Percentiles rank a stretch among this genome's conserved stretches.
Evolutionary conservation across 2,113 vertebrate genomes (phyloP).

Genomic region (Neomonachus schauinslandi): DNA sequence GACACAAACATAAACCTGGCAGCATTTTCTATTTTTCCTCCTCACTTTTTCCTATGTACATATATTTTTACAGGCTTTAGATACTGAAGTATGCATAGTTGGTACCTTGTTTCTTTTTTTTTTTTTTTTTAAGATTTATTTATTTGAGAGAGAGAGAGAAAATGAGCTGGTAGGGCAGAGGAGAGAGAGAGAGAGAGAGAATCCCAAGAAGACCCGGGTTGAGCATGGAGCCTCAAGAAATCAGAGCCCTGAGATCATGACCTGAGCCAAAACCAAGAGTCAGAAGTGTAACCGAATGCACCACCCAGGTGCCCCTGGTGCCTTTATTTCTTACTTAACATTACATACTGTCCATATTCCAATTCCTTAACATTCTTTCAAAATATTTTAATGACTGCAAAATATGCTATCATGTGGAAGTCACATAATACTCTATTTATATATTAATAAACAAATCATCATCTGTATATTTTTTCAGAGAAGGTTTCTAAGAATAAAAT

Average conservation of each 20-base stretch:
- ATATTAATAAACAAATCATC: not conserved
- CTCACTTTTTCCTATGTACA: not conserved
- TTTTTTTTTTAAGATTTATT: not conserved
- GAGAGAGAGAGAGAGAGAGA: not conserved
- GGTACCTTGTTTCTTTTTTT: not conserved
- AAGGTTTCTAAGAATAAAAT: not conserved
- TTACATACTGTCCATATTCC: not conserved
- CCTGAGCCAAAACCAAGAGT: too few relatives aligned
- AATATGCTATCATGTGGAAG: not conserved
- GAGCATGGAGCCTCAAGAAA: too few relatives aligned
- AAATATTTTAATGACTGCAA: slow-evolving; percentile 39
- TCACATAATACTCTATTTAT: not conserved
- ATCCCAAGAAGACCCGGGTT: not conserved
- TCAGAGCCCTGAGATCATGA: too few relatives aligned
- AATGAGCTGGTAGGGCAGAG: not conserved
- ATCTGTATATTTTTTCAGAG: not conserved
- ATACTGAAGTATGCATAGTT: not conserved
- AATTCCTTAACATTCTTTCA: not conserved
- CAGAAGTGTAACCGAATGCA: too few relatives aligned
- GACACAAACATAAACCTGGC: not conserved
- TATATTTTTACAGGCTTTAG: not conserved
- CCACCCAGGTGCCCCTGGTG: not conserved
- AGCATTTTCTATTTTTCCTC: not conserved
- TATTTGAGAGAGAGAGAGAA: not conserved
- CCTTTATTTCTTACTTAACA: not conserved